Evolutionary conservation across 2,113 vertebrate genomes (phyloP).

Genomic region (Cynocephalus volans): DNA sequence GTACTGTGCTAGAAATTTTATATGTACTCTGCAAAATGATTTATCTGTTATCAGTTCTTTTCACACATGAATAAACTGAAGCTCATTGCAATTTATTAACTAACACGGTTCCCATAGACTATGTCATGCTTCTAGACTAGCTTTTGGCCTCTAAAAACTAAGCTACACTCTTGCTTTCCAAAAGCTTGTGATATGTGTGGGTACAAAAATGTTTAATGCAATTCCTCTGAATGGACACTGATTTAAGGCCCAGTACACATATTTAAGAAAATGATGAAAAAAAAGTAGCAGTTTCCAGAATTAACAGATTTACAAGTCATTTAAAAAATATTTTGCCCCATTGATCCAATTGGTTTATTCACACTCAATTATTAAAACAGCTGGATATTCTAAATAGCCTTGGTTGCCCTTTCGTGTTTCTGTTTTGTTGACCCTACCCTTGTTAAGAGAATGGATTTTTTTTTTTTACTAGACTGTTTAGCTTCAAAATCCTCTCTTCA

Average conservation of each 20-base stretch:
- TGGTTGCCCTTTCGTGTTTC: neutral
- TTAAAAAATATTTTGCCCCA: neutral
- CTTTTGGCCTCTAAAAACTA: neutral
- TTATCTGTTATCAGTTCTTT: neutral
- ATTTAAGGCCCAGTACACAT: neutral
- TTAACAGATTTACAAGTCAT: neutral
- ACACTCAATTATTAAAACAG: neutral
- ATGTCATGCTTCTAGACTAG: neutral
- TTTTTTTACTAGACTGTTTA: neutral
- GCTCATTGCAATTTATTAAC: neutral
- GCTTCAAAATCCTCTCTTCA: neutral
- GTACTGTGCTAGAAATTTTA: neutral
- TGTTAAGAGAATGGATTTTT: neutral
- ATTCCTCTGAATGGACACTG: neutral
- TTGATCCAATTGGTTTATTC: neutral
- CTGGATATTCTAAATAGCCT: neutral
- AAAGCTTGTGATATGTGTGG: neutral
- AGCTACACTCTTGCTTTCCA: neutral
- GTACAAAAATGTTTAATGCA: neutral
- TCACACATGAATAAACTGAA: neutral
- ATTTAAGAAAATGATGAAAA: neutral
- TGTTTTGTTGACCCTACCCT: neutral
- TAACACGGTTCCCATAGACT: neutral
- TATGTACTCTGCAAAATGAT: neutral
- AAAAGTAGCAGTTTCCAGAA: neutral